Percentiles rank a stretch among this genome's conserved stretches.
phyloP scores from a whole-genome alignment of 2,797 vertebrate genomes.

The Alcedo quadribrachys region DNA sequence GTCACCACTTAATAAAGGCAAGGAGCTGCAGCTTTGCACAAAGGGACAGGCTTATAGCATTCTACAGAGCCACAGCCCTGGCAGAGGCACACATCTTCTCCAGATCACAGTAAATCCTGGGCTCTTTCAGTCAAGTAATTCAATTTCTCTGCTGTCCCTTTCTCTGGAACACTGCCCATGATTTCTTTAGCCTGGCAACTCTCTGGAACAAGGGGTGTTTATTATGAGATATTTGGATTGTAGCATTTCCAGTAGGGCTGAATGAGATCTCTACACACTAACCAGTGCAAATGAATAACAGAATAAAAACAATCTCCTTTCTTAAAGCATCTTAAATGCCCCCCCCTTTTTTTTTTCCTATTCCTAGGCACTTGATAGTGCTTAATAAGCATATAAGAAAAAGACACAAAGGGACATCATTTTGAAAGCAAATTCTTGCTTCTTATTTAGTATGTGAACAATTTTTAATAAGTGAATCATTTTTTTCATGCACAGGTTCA shows the following conservation, averaged over 20 bases:
- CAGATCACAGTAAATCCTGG: conserved; percentile 19
- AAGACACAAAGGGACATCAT: background rate
- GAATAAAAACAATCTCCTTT: conserved; percentile 1
- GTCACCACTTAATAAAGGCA: background rate
- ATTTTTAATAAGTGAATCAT: background rate
- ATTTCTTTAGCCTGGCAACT: conserved; percentile 41
- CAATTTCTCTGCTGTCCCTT: conserved; percentile 24
- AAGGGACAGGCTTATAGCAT: background rate
- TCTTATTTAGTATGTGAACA: conserved; percentile 4
- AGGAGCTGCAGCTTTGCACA: background rate
- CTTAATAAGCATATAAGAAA: conserved; percentile 31
- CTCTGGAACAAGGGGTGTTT: conserved; percentile 10
- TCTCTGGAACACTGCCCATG: conserved; percentile 22
- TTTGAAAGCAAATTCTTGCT: conserved; percentile 44
- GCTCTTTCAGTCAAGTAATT: background rate
- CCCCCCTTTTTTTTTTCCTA: background rate
- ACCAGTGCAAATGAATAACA: conserved; percentile 43
- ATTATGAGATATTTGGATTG: conserved; percentile 14
- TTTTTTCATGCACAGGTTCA: conserved; percentile 12
- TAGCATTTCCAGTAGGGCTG: background rate
- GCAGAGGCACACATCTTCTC: background rate
- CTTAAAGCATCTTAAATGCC: conserved; percentile 42
- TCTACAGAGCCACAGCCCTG: background rate
- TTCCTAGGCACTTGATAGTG: background rate
- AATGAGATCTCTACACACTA: conserved; percentile 17